A percentile compares a stretch with the other conserved stretches of the same genome.
phyloP scores from a whole-genome alignment of 2,113 vertebrate genomes.

The Corydoras sp. region DNA sequence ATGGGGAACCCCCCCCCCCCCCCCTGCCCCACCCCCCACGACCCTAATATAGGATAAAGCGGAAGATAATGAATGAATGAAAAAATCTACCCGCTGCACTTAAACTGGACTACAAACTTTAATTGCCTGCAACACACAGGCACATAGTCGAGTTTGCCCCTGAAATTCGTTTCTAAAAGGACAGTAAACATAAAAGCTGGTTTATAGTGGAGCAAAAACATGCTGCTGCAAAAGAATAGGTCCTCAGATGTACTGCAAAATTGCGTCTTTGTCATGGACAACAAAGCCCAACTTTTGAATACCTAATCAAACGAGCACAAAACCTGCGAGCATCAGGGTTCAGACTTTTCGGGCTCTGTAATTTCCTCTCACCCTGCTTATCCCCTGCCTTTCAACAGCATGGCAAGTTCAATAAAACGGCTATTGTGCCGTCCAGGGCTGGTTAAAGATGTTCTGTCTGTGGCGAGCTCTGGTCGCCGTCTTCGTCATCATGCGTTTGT shows the following conservation, averaged over 20 bases:
- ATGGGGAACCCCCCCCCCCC: no score
- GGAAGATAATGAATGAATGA: no score
- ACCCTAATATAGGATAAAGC: no score
- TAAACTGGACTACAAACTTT: no score
- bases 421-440: constrained; percentile 38
- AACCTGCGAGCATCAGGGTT: constrained; percentile 24
- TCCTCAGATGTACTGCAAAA: background rate
- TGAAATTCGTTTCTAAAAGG: no score
- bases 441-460: constrained; percentile 46
- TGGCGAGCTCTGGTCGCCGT: constrained; percentile 32
- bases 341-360: constrained; percentile 26
- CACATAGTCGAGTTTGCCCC: background rate
- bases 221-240: background rate
- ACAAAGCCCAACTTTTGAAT: constrained; percentile 3
- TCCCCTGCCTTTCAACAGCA: constrained; percentile 29
- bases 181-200: no score
- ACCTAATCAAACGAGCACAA: constrained; percentile 38
- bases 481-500: constrained; percentile 35
- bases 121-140: background rate
- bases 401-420: constrained; percentile 31
- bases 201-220: constrained; percentile 29
- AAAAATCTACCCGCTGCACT: no score
- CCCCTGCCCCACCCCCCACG: no score
- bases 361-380: constrained; percentile 40
- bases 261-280: constrained; percentile 9